Percentiles rank a stretch among this genome's conserved stretches.
Evolutionary conservation across 1,140 invertebrate genomes (phyloP).

Genomic region (Pseudobourletiella spinata): DNA sequence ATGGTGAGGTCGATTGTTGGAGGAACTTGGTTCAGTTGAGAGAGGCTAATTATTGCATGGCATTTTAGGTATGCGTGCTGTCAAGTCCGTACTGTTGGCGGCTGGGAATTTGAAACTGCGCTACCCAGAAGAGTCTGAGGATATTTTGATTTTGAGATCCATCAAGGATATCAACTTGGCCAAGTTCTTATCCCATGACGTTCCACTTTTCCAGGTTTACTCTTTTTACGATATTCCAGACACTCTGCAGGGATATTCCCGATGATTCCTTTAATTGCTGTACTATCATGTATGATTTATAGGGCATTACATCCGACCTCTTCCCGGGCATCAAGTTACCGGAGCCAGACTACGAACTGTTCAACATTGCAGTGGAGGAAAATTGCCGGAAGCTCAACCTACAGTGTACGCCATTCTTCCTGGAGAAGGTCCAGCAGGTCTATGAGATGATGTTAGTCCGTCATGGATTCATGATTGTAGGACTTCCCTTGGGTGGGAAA

Average conservation of each 20-base stretch:
- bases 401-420: slow-evolving; percentile 70
- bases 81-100: slow-evolving; percentile 80
- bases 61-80: slow-evolving; percentile 72
- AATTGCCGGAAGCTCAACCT: slow-evolving; percentile 67
- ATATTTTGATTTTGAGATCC: slow-evolving; percentile 70
- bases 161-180: slow-evolving; percentile 91
- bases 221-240: neutral
- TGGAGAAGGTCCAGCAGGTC: slow-evolving; percentile 84
- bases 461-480: slow-evolving; percentile 82
- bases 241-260: too few species aligned
- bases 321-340: slow-evolving; percentile 73
- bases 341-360: slow-evolving; percentile 57
- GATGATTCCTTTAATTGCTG: too few species aligned
- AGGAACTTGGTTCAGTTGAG: too few species aligned
- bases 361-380: slow-evolving; percentile 51
- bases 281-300: too few species aligned
- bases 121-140: slow-evolving; percentile 73
- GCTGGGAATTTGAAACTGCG: slow-evolving; percentile 82
- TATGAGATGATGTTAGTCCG: slow-evolving; percentile 94
- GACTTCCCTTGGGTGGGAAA: slow-evolving; percentile 82
- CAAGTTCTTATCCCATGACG: slow-evolving; percentile 79
- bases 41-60: too few species aligned
- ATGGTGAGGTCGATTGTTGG: slow-evolving; percentile 54
- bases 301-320: slow-evolving; percentile 85
- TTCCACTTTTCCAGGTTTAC: slow-evolving; percentile 68